These are phyloP conservation scores for Troglohyphantes excavatus DNA, from an alignment of 2,888 invertebrate species.

Conservation along the genomic window DNA sequence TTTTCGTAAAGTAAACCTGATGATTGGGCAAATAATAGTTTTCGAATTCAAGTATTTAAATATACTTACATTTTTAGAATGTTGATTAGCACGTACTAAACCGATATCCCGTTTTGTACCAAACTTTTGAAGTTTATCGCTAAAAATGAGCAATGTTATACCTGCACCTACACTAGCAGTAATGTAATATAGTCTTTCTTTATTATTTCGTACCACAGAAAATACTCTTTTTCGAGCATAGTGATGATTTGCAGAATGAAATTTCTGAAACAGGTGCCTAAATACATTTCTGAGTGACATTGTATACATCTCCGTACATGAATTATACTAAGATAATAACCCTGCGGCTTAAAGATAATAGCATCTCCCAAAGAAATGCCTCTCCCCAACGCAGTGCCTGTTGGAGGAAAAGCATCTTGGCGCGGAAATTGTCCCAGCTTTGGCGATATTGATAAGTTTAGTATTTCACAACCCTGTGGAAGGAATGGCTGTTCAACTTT, in stretches of 20 bases:
- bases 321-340: too few species aligned
- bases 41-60: too few species aligned
- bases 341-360: too few species aligned
- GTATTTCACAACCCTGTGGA: too few species aligned
- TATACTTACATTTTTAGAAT: conserved; percentile 59
- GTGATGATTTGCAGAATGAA: background rate
- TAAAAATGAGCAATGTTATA: conserved; percentile 61
- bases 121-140: conserved; percentile 74
- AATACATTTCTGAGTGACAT: conserved; percentile 42
- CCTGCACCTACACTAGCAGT: conserved; percentile 55
- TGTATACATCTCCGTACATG: background rate
- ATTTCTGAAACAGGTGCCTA: conserved; percentile 24
- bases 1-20: too few species aligned
- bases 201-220: conserved; percentile 30
- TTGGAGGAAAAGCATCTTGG: too few species aligned
- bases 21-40: too few species aligned
- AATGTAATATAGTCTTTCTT: conserved; percentile 61
- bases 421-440: too few species aligned
- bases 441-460: too few species aligned
- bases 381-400: too few species aligned
- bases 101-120: conserved; percentile 69
- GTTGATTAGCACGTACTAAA: conserved; percentile 67
- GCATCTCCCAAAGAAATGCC: too few species aligned
- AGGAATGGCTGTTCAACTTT: too few species aligned
- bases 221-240: background rate